Conservation (phyloP, 1,140 invertebrate genomes). For the Copidosoma floridanum region DNA sequence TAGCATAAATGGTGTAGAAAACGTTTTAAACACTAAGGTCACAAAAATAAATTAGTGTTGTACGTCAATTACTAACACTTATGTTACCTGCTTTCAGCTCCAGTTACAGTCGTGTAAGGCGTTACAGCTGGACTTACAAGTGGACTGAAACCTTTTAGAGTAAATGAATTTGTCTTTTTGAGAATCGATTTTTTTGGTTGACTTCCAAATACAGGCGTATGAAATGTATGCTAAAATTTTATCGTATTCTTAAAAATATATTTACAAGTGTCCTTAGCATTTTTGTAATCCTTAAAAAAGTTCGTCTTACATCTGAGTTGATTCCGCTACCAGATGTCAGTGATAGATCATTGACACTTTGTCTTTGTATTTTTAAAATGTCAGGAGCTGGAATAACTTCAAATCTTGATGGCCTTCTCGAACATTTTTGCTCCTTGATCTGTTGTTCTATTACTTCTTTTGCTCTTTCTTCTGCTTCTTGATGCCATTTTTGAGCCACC, state of each 20-base stretch:
- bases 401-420: conserved; percentile 67
- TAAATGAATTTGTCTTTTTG: conserved; percentile 90
- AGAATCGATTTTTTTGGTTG: conserved; percentile 84
- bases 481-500: conserved; percentile 66
- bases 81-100: conserved; percentile 72
- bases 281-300: neutral
- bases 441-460: conserved; percentile 61
- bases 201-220: conserved; percentile 61
- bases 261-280: conserved; percentile 20
- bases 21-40: no score
- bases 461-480: conserved; percentile 64
- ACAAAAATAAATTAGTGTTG: no score
- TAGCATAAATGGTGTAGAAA: no score
- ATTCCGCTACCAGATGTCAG: conserved; percentile 43
- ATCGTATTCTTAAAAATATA: neutral
- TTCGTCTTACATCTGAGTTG: conserved; percentile 44
- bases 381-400: conserved; percentile 71
- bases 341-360: conserved; percentile 51
- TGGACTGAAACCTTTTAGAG: conserved; percentile 70
- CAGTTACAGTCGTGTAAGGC: conserved; percentile 82
- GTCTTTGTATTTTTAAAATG: conserved; percentile 59
- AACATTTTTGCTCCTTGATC: conserved; percentile 54
- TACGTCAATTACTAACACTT: no score
- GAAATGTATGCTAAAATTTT: conserved; percentile 44
- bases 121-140: conserved; percentile 67